Evolutionary conservation across 2,113 vertebrate species (phyloP).

Genomic region (Formicarius rufipectus): DNA sequence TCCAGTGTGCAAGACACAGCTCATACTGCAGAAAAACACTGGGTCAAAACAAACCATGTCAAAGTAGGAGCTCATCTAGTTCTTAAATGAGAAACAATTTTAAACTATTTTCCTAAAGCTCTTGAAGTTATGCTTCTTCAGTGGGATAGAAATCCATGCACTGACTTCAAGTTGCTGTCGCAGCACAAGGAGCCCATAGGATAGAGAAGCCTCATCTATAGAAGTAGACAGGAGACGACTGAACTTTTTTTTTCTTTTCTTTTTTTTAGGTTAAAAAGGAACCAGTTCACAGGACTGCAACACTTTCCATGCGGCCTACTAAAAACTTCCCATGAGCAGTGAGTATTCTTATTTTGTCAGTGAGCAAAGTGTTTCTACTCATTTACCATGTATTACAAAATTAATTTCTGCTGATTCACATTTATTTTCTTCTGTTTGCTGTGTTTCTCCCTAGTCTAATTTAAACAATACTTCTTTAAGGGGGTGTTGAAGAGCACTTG

Average conservation of each 20-base stretch:
- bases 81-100: neutral
- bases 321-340: neutral
- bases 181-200: neutral
- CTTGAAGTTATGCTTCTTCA: neutral
- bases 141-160: neutral
- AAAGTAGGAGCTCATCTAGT: neutral
- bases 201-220: neutral
- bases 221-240: neutral
- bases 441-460: neutral
- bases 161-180: neutral
- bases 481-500: neutral
- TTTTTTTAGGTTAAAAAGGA: neutral
- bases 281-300: neutral
- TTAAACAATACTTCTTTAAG: neutral
- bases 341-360: neutral
- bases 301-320: fast-evolving
- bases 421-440: neutral
- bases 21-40: neutral
- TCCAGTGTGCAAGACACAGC: neutral
- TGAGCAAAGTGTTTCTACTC: neutral
- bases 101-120: neutral
- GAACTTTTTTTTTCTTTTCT: neutral
- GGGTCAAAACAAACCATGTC: neutral
- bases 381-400: neutral
- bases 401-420: neutral